These are phyloP conservation scores for Shinisaurus crocodilurus DNA, from an alignment of 2,113 vertebrate genomes.

Conservation along the genomic window DNA sequence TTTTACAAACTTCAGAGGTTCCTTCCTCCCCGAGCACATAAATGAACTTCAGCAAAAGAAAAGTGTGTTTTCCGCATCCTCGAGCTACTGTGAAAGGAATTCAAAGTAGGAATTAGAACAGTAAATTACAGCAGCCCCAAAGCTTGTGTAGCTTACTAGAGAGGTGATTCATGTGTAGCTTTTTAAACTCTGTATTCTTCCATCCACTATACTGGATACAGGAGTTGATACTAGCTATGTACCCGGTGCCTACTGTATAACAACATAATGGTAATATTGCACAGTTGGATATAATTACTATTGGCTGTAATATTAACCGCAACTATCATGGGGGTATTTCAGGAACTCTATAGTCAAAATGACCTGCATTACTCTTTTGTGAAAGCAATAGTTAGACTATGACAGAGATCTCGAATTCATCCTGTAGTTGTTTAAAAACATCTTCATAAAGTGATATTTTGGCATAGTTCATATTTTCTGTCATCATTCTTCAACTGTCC, in stretches of 20 bases:
- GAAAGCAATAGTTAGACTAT: constrained; percentile 38
- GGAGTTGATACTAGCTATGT: not conserved
- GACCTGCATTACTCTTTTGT: not conserved
- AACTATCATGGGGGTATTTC: constrained; percentile 43
- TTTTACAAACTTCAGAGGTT: not conserved
- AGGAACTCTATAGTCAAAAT: constrained; percentile 37
- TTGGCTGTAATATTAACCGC: constrained; percentile 56
- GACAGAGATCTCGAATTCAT: constrained; percentile 18
- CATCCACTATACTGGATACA: not conserved
- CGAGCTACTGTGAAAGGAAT: not conserved
- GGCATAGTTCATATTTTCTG: constrained; percentile 32
- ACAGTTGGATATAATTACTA: constrained; percentile 49
- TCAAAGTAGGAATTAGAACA: constrained; percentile 6
- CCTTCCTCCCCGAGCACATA: constrained; percentile 6
- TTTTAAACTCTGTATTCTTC: constrained; percentile 28
- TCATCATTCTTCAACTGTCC: not conserved
- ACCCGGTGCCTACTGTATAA: constrained; percentile 33
- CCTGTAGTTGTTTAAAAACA: not conserved
- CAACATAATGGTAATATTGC: constrained; percentile 51
- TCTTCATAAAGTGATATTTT: not conserved
- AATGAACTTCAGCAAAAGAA: not conserved
- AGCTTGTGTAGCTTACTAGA: not conserved
- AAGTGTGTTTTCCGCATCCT: not conserved
- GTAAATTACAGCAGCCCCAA: not conserved
- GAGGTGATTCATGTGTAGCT: constrained; percentile 13